Evolutionary conservation across 2,113 vertebrate genomes (phyloP).

Genomic region (Salminus brasiliensis): DNA sequence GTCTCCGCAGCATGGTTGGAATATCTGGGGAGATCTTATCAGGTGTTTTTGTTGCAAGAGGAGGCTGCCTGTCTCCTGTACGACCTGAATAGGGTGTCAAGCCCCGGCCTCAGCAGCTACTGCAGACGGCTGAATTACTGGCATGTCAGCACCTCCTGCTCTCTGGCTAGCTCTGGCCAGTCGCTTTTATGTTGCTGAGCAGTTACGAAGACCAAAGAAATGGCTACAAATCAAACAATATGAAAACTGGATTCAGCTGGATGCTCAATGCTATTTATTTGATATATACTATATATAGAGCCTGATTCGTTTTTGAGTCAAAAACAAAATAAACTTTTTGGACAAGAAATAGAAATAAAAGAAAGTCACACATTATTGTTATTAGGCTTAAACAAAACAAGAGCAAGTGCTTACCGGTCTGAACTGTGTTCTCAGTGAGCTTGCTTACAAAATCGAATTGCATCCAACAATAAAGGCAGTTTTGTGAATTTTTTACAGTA

Average conservation of each 20-base stretch:
- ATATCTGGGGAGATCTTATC: constrained; percentile 79
- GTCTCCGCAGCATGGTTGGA: constrained; percentile 74
- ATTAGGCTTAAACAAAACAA: too few species aligned
- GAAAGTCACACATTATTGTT: too few species aligned
- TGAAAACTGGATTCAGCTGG: background rate
- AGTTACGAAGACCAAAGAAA: background rate
- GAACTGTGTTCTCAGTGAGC: too few species aligned
- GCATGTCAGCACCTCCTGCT: constrained; percentile 42
- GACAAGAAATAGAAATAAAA: too few species aligned
- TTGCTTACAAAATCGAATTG: too few species aligned
- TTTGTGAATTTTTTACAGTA: too few species aligned
- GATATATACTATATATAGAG: too few species aligned
- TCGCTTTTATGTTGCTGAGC: constrained; percentile 10
- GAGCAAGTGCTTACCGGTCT: too few species aligned
- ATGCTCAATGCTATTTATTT: too few species aligned
- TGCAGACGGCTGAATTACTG: constrained; percentile 39
- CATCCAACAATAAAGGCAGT: too few species aligned
- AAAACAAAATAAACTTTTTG: too few species aligned
- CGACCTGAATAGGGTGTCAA: constrained; percentile 48
- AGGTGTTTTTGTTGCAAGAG: constrained; percentile 66
- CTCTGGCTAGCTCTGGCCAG: background rate
- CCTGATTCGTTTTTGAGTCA: too few species aligned
- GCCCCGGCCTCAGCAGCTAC: constrained; percentile 5
- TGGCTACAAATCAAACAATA: background rate
- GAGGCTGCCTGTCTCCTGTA: constrained; percentile 66